These are phyloP conservation scores for Halichoerus grypus DNA, from an alignment of 2,113 vertebrate species.

Conservation along the genomic window DNA sequence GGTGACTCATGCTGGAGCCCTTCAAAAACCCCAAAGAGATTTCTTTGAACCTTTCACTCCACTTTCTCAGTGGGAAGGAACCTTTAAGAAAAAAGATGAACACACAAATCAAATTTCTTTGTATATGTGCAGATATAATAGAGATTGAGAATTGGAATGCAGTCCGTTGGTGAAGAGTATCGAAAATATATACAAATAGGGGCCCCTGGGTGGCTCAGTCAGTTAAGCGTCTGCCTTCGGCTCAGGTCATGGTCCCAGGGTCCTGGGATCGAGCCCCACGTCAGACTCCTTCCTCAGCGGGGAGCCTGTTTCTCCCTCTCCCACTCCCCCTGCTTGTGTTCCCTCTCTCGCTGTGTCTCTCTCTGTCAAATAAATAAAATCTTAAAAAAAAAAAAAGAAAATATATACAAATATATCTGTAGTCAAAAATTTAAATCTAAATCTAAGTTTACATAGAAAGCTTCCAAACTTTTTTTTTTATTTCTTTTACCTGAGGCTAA, in stretches of 20 bases:
- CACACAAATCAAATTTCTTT: not conserved
- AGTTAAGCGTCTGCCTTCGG: too few species aligned
- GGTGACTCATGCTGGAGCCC: not conserved
- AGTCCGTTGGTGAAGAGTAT: not conserved
- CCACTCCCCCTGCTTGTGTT: too few species aligned
- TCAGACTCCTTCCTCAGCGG: too few species aligned
- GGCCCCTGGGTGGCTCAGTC: too few species aligned
- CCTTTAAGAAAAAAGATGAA: slow-evolving; percentile 1
- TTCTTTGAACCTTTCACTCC: not conserved
- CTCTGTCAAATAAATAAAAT: too few species aligned
- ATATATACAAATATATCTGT: not conserved
- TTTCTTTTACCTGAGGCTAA: slow-evolving; percentile 7
- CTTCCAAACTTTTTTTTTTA: not conserved
- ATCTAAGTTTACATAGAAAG: not conserved
- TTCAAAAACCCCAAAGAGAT: not conserved
- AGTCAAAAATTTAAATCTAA: not conserved
- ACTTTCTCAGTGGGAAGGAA: not conserved
- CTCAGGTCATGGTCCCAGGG: too few species aligned
- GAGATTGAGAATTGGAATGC: not conserved
- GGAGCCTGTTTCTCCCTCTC: too few species aligned
- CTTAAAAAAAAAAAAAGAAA: not conserved
- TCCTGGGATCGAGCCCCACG: too few species aligned
- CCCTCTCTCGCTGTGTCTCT: too few species aligned
- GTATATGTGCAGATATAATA: not conserved
- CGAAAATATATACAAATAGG: not conserved